phyloP scores from a whole-genome alignment of 2,888 invertebrate genomes.

The Morpho deidamia region DNA sequence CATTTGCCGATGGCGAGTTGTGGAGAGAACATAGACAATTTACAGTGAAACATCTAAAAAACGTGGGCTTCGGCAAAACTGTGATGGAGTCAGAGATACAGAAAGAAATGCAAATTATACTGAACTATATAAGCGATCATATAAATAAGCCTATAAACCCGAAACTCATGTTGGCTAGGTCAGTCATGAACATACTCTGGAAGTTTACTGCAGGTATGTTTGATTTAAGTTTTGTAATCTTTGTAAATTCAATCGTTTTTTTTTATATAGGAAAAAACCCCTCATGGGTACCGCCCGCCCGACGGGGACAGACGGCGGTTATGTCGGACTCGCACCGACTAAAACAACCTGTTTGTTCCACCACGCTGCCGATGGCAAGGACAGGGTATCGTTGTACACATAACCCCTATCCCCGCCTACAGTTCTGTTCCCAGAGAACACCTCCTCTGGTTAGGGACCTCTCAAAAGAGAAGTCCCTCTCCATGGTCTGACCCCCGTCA shows the following conservation, averaged over 20 bases:
- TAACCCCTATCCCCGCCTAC: too few relatives aligned
- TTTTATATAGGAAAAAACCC: too few relatives aligned
- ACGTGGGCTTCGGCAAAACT: constrained; percentile 80
- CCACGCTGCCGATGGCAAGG: too few relatives aligned
- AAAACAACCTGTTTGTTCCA: too few relatives aligned
- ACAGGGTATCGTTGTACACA: too few relatives aligned
- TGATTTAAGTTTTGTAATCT: background rate
- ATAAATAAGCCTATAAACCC: constrained; percentile 59
- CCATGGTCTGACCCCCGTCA: too few relatives aligned
- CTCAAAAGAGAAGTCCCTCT: too few relatives aligned
- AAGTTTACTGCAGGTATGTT: constrained; percentile 80
- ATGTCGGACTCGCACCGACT: too few relatives aligned
- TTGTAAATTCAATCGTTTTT: background rate
- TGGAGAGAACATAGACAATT: constrained; percentile 84
- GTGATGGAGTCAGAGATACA: constrained; percentile 80
- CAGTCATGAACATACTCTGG: constrained; percentile 85
- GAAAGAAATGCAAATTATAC: constrained; percentile 74
- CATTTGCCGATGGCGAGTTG: constrained; percentile 82
- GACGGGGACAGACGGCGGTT: too few relatives aligned
- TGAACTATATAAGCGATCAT: constrained; percentile 55
- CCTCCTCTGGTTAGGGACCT: too few relatives aligned
- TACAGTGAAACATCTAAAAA: constrained; percentile 80
- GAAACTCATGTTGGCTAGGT: constrained; percentile 75
- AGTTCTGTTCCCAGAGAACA: too few relatives aligned
- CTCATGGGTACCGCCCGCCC: too few relatives aligned